These are phyloP conservation scores for Hydrotaea cyrtoneurina DNA, from an alignment of 2,888 invertebrate genomes.

Conservation along the genomic window DNA sequence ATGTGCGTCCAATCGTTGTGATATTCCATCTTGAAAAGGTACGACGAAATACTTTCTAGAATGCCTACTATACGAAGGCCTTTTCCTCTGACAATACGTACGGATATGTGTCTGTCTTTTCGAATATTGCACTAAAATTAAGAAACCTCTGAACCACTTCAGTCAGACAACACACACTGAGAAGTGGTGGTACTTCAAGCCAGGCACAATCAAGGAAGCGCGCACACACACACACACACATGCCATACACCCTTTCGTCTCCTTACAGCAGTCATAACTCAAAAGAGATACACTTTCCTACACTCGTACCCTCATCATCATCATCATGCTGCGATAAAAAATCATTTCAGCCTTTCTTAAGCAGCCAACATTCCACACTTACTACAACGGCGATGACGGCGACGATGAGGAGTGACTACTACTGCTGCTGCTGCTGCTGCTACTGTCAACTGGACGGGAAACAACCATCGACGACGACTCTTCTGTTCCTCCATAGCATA, in stretches of 20 bases:
- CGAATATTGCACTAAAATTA: neutral
- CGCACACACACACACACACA: neutral
- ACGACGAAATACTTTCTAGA: too few relatives aligned
- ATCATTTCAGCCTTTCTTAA: neutral
- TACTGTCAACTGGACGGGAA: slow-evolving; percentile 17
- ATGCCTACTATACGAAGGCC: too few relatives aligned
- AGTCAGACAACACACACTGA: neutral
- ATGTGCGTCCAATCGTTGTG: too few relatives aligned
- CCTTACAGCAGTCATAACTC: neutral
- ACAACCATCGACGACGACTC: neutral
- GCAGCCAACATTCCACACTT: slow-evolving; percentile 4
- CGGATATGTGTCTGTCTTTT: neutral
- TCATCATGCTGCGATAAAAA: slow-evolving; percentile 4
- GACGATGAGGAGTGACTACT: neutral
- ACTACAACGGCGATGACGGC: neutral
- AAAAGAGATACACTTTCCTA: neutral
- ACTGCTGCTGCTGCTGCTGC: neutral
- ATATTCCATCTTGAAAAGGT: too few relatives aligned
- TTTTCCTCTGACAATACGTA: too few relatives aligned
- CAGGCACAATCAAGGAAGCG: neutral
- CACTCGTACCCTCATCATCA: neutral
- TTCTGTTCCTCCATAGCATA: neutral
- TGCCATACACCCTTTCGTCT: neutral
- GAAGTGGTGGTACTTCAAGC: neutral
- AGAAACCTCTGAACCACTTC: neutral